Evolutionary conservation across 2,888 invertebrate genomes (phyloP).

Genomic region (Sussaba pulchella): DNA sequence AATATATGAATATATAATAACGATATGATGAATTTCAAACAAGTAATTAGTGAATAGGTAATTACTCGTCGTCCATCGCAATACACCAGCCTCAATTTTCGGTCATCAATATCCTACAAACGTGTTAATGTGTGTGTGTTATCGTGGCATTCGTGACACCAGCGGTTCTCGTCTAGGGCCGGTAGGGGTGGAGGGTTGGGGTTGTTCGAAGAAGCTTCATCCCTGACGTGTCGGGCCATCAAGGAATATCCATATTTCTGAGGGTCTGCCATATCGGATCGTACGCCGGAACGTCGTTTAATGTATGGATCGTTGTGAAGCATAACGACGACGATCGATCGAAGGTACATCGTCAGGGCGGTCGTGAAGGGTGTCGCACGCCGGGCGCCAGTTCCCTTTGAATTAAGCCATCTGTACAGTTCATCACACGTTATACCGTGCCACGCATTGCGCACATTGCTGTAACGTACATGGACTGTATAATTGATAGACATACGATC

Average conservation of each 20-base stretch:
- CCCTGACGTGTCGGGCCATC: background rate
- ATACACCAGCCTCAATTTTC: no score
- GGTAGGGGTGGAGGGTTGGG: no score
- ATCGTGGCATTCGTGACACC: no score
- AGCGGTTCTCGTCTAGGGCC: no score
- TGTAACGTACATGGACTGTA: constrained; percentile 59
- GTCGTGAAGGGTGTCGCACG: background rate
- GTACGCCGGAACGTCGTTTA: background rate
- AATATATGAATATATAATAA: no score
- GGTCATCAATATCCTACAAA: no score
- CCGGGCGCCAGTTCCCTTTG: constrained; percentile 24
- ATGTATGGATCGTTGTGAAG: background rate
- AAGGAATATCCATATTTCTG: background rate
- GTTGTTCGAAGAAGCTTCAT: no score
- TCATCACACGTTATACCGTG: constrained; percentile 52
- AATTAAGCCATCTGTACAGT: constrained; percentile 47
- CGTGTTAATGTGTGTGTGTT: no score
- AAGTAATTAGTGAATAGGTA: no score
- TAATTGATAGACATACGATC: constrained; percentile 72
- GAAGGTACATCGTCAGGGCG: constrained; percentile 5
- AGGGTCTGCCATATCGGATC: background rate
- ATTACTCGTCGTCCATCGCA: no score
- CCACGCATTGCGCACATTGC: constrained; percentile 49
- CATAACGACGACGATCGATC: constrained; percentile 17
- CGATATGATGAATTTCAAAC: no score